phyloP scores from a whole-genome alignment of 2,888 invertebrate species.

The Laspeyria flexula region DNA sequence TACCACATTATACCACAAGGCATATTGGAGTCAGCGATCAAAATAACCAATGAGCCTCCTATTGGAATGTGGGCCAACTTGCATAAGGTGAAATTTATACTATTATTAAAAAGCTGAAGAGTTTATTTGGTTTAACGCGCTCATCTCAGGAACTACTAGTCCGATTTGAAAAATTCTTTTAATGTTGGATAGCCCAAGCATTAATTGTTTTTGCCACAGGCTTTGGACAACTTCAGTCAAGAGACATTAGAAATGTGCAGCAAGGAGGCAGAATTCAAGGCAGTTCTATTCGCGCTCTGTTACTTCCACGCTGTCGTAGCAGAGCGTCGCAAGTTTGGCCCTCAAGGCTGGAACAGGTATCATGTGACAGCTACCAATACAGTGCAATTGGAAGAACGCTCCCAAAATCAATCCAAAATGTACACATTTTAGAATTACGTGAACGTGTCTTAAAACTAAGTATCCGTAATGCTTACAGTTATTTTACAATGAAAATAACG shows the following conservation, averaged over 20 bases:
- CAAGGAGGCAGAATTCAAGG: slow-evolving; percentile 97
- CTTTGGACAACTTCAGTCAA: slow-evolving; percentile 96
- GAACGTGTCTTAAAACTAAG: no score
- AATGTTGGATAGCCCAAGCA: no score
- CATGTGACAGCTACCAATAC: not conserved
- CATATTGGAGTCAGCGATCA: slow-evolving; percentile 96
- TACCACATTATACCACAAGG: slow-evolving; percentile 92
- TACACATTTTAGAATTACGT: no score
- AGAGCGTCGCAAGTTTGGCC: slow-evolving; percentile 96
- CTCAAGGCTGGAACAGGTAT: slow-evolving; percentile 95
- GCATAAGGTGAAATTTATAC: no score
- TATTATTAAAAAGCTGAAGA: no score
- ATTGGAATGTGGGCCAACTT: slow-evolving; percentile 98
- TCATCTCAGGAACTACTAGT: no score
- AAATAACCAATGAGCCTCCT: slow-evolving; percentile 98
- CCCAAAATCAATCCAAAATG: no score
- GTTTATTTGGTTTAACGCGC: no score
- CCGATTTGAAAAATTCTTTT: no score
- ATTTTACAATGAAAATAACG: no score
- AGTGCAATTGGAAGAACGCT: no score
- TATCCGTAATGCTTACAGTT: no score
- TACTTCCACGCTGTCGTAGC: slow-evolving; percentile 98
- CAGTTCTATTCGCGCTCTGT: slow-evolving; percentile 94
- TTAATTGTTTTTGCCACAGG: slow-evolving; percentile 57
- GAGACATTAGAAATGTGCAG: slow-evolving; percentile 97